Evolutionary conservation across 2,113 vertebrate genomes (phyloP).

Genomic region (Felis chaus): DNA sequence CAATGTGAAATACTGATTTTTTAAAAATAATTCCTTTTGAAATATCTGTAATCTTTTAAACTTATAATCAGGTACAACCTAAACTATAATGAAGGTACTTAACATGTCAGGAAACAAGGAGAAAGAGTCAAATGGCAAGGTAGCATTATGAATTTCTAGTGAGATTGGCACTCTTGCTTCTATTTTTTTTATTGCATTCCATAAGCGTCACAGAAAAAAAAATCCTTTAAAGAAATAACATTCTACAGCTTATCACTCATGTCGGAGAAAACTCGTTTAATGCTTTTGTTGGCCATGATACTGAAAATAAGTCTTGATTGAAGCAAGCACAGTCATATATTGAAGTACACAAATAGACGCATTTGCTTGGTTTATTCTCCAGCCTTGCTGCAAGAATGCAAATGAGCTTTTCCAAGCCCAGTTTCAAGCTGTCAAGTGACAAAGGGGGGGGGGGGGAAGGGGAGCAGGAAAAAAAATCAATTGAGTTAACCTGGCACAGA

Average conservation of each 20-base stretch:
- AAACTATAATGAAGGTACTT: conserved; percentile 65
- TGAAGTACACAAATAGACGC: conserved; percentile 63
- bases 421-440: conserved; percentile 72
- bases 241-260: conserved; percentile 61
- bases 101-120: conserved; percentile 55
- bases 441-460: neutral
- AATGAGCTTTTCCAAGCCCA: conserved; percentile 64
- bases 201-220: neutral
- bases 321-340: conserved; percentile 66
- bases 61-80: conserved; percentile 65
- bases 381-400: conserved; percentile 60
- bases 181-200: conserved; percentile 14
- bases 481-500: conserved; percentile 58
- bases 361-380: conserved; percentile 54
- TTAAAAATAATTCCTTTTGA: conserved; percentile 26
- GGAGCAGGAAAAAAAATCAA: conserved; percentile 41
- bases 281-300: conserved; percentile 66
- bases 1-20: conserved; percentile 37
- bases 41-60: conserved; percentile 59
- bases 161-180: conserved; percentile 20
- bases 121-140: conserved; percentile 31
- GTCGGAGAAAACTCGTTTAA: conserved; percentile 53
- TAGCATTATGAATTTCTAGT: conserved; percentile 39
- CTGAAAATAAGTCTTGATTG: conserved; percentile 74
- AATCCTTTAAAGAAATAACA: conserved; percentile 53